Evolutionary conservation across 2,113 vertebrate genomes (phyloP).

Genomic region (Calyptommatus sinebrachiatus): DNA sequence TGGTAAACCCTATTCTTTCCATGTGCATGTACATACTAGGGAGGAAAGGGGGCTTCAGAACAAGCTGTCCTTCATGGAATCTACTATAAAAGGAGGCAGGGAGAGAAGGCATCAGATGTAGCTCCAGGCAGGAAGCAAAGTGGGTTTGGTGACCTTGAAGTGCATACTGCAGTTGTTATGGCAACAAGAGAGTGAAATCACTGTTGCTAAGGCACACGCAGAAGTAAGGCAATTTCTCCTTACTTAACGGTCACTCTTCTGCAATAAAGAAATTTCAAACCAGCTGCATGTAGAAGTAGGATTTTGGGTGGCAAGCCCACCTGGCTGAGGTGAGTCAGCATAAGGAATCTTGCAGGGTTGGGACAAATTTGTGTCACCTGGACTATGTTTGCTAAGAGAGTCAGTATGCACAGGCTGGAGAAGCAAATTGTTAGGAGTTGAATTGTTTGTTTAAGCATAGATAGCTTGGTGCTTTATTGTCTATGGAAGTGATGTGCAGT

Average conservation of each 20-base stretch:
- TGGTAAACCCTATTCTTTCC: conserved; percentile 36
- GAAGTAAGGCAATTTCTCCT: conserved; percentile 68
- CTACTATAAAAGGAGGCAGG: conserved; percentile 69
- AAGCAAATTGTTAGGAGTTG: not conserved
- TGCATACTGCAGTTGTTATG: conserved; percentile 80
- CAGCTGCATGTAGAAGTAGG: conserved; percentile 34
- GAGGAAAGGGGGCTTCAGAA: conserved; percentile 53
- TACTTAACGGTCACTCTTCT: conserved; percentile 70
- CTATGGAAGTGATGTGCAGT: fast-evolving
- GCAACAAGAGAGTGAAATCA: conserved; percentile 77
- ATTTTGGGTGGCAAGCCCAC: not conserved
- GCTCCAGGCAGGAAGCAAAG: conserved; percentile 65
- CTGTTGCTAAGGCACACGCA: conserved; percentile 73
- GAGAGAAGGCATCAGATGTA: conserved; percentile 58
- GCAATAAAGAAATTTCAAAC: conserved; percentile 60
- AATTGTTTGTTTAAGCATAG: fast-evolving
- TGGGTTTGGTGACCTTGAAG: conserved; percentile 82
- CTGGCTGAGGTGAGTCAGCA: conserved; percentile 63
- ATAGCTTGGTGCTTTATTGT: fast-evolving
- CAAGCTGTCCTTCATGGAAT: conserved; percentile 42
- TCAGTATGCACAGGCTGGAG: fast-evolving
- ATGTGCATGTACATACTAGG: conserved; percentile 53
- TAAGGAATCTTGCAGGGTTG: conserved; percentile 20
- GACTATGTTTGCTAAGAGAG: not conserved
- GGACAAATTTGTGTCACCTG: conserved; percentile 16